Evolutionary conservation across 2,113 vertebrate species (phyloP), one percentile per base, ranked within the genome.

Genomic region (Engystomops pustulosus): DNA sequence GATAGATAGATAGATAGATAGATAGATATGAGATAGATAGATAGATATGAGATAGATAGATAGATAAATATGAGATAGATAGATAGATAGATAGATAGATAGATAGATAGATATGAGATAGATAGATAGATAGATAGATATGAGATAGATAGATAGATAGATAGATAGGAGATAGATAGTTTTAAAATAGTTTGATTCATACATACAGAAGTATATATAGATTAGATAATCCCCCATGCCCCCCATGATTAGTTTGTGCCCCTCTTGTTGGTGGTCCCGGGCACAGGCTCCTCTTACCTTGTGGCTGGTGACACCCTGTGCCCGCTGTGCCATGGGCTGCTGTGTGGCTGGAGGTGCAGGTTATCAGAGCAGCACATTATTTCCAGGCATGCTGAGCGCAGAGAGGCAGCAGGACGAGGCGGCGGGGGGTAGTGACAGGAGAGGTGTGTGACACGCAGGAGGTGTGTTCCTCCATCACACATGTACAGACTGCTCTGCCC

Each of bases 401-500:
- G 79, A 51, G 41, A 49, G 65, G 6, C 23, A 15, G 32, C 23
- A 5, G 55, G 58, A 30, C 9, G 23, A 30, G 55, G 10, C 25
- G 68, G 41, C 62, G 51, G 9, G 38, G 32, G 17, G 78, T 65
- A 45, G 34, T 36, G 58, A 68, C 60, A 80, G 60, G 18, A 68
- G 41, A 45, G 41, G 41, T 45, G 62, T 80, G 79, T 49, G 60
- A 49, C 44, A 80, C 5, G 15, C 62, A 30, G 77, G 18, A 67
- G 62, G 53, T 41, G 25, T 65, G 79, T 69, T 47, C 49, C 25
- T 80, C 8, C 23, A 34, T 45, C 6, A 6, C 47, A 32, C 67
- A 30, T 5, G 49, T 68, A 80, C 36, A 44, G 4, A 49, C 51
- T 25, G 27, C 23, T 25, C 15, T 10, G 8, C 20, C 20, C 15